Conservation (phyloP, 2,113 vertebrate genomes). For the Hyaena hyaena region DNA sequence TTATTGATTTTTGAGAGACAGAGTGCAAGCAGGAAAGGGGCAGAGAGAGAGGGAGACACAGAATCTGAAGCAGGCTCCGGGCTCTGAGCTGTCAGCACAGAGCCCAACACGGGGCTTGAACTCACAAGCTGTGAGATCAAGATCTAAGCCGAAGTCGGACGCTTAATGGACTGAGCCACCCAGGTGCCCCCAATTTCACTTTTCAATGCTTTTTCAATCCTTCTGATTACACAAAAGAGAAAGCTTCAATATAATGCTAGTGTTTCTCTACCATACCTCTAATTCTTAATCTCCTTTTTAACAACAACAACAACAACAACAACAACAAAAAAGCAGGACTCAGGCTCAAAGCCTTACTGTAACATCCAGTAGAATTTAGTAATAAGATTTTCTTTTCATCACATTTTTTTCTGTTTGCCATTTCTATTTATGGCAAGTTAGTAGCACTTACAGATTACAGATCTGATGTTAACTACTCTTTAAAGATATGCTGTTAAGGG, state of each 20-base stretch:
- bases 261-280: not conserved
- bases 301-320: not conserved
- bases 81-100: too few species aligned
- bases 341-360: not conserved
- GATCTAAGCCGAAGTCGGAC: too few species aligned
- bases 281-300: conserved; percentile 34
- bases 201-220: not conserved
- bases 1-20: too few species aligned
- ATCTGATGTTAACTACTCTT: not conserved
- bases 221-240: not conserved
- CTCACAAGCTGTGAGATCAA: too few species aligned
- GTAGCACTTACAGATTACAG: not conserved
- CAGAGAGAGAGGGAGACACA: too few species aligned
- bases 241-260: not conserved
- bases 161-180: too few species aligned
- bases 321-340: not conserved
- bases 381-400: not conserved
- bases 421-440: not conserved
- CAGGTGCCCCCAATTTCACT: not conserved
- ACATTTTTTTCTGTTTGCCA: not conserved
- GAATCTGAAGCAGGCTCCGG: too few species aligned
- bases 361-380: not conserved
- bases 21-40: too few species aligned
- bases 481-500: not conserved
- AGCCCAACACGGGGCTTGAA: too few species aligned